Percentiles rank a stretch among this genome's conserved stretches.
phyloP scores from a whole-genome alignment of 2,888 invertebrate genomes.

The Pachliopta kotzebuea region DNA sequence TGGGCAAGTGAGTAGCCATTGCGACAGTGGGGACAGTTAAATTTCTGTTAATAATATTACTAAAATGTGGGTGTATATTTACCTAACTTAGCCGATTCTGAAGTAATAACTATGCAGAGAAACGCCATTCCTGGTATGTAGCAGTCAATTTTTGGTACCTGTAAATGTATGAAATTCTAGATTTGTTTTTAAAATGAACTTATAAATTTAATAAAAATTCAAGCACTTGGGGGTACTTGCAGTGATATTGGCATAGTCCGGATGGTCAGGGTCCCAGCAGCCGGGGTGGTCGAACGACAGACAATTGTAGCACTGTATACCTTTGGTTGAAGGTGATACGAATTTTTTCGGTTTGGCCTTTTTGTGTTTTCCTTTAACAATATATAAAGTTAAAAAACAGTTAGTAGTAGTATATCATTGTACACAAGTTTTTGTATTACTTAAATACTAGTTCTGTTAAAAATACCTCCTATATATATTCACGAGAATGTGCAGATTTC shows the following conservation, averaged over 20 bases:
- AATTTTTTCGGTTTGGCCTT: conserved; percentile 68
- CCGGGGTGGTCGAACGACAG: conserved; percentile 74
- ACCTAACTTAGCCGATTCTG: conserved; percentile 72
- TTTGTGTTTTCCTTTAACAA: conserved; percentile 59
- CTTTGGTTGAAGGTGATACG: conserved; percentile 61
- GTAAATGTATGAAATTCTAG: conserved; percentile 25
- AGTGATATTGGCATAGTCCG: conserved; percentile 69
- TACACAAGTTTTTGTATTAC: no score
- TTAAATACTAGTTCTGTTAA: no score
- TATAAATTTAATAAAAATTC: neutral
- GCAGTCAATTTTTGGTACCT: conserved; percentile 75
- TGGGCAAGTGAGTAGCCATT: no score
- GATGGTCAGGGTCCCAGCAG: conserved; percentile 76
- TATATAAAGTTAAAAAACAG: no score
- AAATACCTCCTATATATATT: no score
- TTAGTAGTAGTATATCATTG: no score
- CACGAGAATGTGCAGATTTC: no score
- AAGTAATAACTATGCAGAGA: conserved; percentile 70
- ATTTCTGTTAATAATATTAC: no score
- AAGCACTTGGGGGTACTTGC: conserved; percentile 41
- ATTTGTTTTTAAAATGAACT: neutral
- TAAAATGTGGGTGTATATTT: conserved; percentile 27
- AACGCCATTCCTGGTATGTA: conserved; percentile 76
- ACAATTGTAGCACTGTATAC: conserved; percentile 74
- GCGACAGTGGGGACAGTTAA: no score